Evolutionary conservation across 2,113 vertebrate genomes (phyloP), one percentile per base, ranked within the genome.

Genomic region (Myotis brandtii): DNA sequence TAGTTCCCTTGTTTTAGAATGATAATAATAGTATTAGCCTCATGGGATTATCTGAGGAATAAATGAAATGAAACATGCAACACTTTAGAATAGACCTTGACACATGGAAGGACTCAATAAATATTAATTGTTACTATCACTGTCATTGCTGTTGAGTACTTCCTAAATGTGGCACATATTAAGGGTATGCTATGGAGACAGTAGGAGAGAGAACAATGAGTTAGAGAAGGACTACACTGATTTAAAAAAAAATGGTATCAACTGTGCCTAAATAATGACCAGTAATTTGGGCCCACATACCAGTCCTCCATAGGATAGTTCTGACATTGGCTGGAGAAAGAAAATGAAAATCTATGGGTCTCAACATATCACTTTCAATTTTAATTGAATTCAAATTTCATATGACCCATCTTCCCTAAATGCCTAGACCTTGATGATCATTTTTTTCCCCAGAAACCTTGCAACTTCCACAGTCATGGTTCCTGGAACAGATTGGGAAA

Each of bases 371-470:
- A 21, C 37, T 64, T 91, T 34, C 32, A 91, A 81, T 80, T 56
- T 54, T 37, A 81, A 14, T 81, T 40, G 14, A 81, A 62, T 62
- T 82, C 56, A 80, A 88, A 83, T 82, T 96, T 91, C 91, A 93
- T 92, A 56, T 84, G 69, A 83, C 59, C 91, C 34, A 67, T 95
- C 79, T 67, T 91, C 64, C 89, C 50, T 83, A 94, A 97, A 87
- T 84, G 86, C 75, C 54, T 88, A 89, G 73, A 89, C 88, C 86
- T 72, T 86, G 85, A 83, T 72, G 75, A 59, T 83, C 93, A 30
- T 94, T 92, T 67, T 87, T 97, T 46, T 11, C 90, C 76, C 56
- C 79, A 96, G 75, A 66, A 80, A 93, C 34, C 77, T 92, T 93
- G 54, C 34, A 89, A 50, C 56, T 91, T 93, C 79, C 94, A 96